Base-by-base conservation (phyloP, 2,113 vertebrate species). In the Lota lota region DNA sequence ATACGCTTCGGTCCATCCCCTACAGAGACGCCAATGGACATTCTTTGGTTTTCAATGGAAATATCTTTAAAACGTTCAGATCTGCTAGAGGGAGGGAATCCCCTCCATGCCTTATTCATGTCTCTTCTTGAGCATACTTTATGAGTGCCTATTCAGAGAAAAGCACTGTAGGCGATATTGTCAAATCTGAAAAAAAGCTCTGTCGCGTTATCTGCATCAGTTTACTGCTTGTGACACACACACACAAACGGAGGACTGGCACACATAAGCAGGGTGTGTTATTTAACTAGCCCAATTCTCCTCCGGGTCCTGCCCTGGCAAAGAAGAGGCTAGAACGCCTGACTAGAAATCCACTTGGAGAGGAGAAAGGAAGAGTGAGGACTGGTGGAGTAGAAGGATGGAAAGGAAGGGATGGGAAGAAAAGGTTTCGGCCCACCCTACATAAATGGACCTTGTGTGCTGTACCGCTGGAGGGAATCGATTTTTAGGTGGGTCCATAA, bases 401-500 rank as follows among this genome's bases (percentile, higher is more conserved):
- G 20, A 22, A 22, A 21, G 58, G 14, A 19, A 20, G 19, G 33
- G 62, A 47, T 1, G 36, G 28, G 18, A 19, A 64, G 17, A 12
- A 7, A 47, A 28, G n/a, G 53, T 5, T 18, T n/a, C 14, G 17
- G 16, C 53, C 72, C 63, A 72, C 61, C 57, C 21, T 79, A 79
- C 80, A 77, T 86, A 84, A 87, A 84, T 77, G 84, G 81, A 77
- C 58, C 71, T 64, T 70, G 63, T 76, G 69, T 81, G 83, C 40
- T 47, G 40, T 33, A 6, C 74, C 73, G 70, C 79, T 67, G 83
- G 79, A 50, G 61, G 61, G 51, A 40, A 90, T 86, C 86, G 87
- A 88, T 89, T 86, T 78, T 77, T 68, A 77, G 79, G 76, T 79
- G 80, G 81, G 83, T 79, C 68, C 79, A 85, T 88, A 85, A 88